Evolutionary conservation across 2,888 invertebrate species (phyloP), one percentile per base, ranked within the genome.

Genomic region (Microdon myrmicae): DNA sequence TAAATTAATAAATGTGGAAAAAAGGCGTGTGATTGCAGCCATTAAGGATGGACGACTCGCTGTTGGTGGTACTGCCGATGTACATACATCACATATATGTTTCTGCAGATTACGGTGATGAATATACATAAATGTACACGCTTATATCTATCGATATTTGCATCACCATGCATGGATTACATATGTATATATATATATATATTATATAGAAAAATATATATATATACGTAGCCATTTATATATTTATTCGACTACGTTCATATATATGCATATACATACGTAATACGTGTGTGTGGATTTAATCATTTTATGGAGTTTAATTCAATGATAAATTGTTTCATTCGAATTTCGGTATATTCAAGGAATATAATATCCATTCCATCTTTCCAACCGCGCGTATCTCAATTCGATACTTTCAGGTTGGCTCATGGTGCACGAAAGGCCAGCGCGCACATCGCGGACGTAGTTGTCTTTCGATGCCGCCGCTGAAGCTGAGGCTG

Each of bases 1-100:
- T 48, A 43, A 55, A 48, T 45, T 54, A 44, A 48, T 38, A 48
- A 17, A 12, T 44, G 31, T 55, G 55, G 44, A 23, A 35, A 54
- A 61, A 61, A 56, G 61, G 61, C 56, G 61, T n/a, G n/a, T 56
- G 56, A 56, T 49, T 56, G 56, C 29, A 45, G 39, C 61, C 56
- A 49, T 51, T 61, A 37, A 35, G 23, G 26, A n/a, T n/a, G 14
- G 22, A 39, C 47, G 39, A 41, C 23, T 55, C 35, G 13, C 28
- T 55, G 47, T 55, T 55, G 39, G 47, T 39, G 28, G 22, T 23
- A 41, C 39, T 29, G 13, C 28, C 38, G 44, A 47, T 17, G 41
- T 14, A 39, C 34, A 26, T 39, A n/a, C n/a, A 39, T 16, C 14
- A 34, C 8, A 13, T 51, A 32, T 25, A 45, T 56, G 13, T 10